A percentile compares a stretch with the other conserved stretches of the same genome.
phyloP scores from a whole-genome alignment of 2,113 vertebrate genomes.

The Rhinogobius similis region DNA sequence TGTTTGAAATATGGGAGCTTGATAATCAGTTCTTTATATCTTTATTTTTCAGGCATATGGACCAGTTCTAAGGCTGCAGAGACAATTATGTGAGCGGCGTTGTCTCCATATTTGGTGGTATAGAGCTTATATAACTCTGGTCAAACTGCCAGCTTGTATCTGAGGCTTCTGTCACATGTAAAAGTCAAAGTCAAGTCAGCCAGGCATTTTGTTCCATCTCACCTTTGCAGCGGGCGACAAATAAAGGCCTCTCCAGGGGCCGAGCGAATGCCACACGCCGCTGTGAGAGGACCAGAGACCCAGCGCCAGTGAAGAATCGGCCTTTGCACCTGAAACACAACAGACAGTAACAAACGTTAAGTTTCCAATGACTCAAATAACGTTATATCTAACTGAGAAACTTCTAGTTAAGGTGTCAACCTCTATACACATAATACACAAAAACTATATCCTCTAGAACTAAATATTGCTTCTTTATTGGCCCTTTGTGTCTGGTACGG shows the following conservation, averaged over 20 bases:
- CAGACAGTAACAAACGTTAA: conserved; percentile 39
- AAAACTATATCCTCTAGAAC: not conserved
- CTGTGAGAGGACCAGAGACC: conserved; percentile 84
- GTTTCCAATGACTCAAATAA: no score
- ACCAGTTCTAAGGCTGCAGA: not conserved
- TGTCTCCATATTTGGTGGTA: conserved; percentile 54
- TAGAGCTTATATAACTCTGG: conserved; percentile 51
- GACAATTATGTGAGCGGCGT: conserved; percentile 38
- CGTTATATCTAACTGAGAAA: no score
- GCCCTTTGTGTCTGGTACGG: no score
- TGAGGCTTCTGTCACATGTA: conserved; percentile 53
- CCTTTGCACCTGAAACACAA: conserved; percentile 85
- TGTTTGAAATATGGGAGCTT: not conserved
- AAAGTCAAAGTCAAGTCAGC: conserved; percentile 23
- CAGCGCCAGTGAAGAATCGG: conserved; percentile 81
- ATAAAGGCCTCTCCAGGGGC: conserved; percentile 87
- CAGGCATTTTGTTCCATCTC: conserved; percentile 52
- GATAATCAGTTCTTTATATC: not conserved
- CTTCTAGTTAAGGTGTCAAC: not conserved
- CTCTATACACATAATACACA: conserved; percentile 20
- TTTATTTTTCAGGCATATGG: not conserved
- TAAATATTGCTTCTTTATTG: no score
- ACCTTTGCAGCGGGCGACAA: conserved; percentile 91
- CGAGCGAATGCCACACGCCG: conserved; percentile 86
- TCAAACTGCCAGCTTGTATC: conserved; percentile 58